Conservation (phyloP, 2,797 vertebrate genomes). For the Manis crassicaudata region DNA sequence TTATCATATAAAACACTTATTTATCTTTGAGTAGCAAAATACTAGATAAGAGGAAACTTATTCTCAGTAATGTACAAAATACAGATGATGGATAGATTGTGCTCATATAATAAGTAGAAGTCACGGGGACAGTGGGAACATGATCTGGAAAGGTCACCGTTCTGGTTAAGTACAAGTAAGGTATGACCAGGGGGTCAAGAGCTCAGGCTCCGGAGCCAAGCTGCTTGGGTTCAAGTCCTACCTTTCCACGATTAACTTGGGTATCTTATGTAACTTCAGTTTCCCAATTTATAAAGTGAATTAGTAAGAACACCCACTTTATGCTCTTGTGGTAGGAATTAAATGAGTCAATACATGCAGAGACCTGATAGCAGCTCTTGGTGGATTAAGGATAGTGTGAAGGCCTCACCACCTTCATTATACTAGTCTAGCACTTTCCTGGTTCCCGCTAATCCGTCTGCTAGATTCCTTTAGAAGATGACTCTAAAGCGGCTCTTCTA, state of each 20-base stretch:
- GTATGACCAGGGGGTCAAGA: neutral
- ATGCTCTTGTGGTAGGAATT: neutral
- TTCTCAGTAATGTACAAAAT: neutral
- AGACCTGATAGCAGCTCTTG: neutral
- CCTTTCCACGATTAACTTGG: neutral
- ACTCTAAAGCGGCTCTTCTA: neutral
- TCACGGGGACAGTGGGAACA: neutral
- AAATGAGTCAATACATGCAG: neutral
- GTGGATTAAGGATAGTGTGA: neutral
- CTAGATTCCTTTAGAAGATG: neutral
- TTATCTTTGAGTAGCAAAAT: constrained; percentile 16
- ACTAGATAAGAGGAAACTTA: neutral
- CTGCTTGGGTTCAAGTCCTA: neutral
- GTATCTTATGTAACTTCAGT: neutral
- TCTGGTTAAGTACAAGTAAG: neutral
- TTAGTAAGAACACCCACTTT: neutral
- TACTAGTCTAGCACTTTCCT: neutral
- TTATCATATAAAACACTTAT: neutral
- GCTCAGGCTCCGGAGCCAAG: neutral
- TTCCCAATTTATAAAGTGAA: neutral
- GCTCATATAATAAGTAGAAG: neutral
- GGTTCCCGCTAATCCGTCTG: neutral
- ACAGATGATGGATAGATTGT: neutral
- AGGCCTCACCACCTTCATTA: neutral
- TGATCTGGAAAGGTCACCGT: neutral